Conservation (phyloP, 2,113 vertebrate genomes). For the Tretioscincus oriximinensis region DNA sequence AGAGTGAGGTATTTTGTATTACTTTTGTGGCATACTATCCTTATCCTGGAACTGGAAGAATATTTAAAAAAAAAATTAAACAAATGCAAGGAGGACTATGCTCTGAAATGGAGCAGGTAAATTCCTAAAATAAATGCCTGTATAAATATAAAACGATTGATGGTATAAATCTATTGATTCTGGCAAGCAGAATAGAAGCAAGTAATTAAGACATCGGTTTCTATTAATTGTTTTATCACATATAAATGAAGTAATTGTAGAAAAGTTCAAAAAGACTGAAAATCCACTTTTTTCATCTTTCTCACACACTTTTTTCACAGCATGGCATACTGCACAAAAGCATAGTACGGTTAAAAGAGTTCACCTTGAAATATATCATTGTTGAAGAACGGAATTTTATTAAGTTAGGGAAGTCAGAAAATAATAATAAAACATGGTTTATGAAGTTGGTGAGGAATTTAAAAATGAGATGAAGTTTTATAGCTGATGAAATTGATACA, state of each 20-base stretch:
- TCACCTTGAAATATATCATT: conserved; percentile 63
- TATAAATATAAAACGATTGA: neutral
- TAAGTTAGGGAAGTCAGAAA: conserved; percentile 68
- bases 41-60: too few species aligned
- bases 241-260: neutral
- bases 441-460: conserved; percentile 69
- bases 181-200: neutral
- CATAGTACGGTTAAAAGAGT: conserved; percentile 39
- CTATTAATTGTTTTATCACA: neutral
- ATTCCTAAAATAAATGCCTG: neutral
- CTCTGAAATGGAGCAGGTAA: neutral
- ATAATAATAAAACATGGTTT: conserved; percentile 73
- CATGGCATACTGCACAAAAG: conserved; percentile 25
- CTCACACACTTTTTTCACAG: neutral
- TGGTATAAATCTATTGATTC: neutral
- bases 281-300: conserved; percentile 11
- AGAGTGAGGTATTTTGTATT: too few species aligned
- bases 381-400: conserved; percentile 65
- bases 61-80: neutral
- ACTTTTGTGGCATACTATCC: neutral
- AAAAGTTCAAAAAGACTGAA: neutral
- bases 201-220: neutral
- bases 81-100: neutral
- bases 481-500: conserved; percentile 53
- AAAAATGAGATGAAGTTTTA: conserved; percentile 66